Evolutionary conservation across 2,888 invertebrate genomes (phyloP).

Genomic region (Balanococcus diminutus): DNA sequence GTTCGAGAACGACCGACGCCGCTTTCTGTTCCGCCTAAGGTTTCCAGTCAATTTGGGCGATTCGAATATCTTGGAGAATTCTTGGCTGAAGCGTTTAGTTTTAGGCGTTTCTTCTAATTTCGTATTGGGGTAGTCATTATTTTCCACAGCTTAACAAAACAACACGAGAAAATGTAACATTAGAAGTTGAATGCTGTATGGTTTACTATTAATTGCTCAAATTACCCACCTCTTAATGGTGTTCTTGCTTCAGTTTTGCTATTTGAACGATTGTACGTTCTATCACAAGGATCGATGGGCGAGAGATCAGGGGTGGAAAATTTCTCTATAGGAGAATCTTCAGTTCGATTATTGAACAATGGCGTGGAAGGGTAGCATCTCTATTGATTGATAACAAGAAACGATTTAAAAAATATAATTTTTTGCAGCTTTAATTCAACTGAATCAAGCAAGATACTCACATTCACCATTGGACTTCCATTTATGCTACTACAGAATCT

Average conservation of each 20-base stretch:
- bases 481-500: conserved; percentile 13
- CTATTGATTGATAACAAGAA: conserved; percentile 8
- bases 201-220: too few relatives aligned
- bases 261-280: conserved; percentile 3
- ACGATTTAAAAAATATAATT: background rate
- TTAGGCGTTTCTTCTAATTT: conserved; percentile 17
- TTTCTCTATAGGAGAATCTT: conserved; percentile 27
- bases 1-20: conserved; percentile 20
- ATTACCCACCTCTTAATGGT: background rate
- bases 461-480: conserved; percentile 29
- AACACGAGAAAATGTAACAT: background rate
- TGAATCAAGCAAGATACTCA: background rate
- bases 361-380: conserved; percentile 53
- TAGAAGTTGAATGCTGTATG: background rate
- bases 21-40: conserved; percentile 39
- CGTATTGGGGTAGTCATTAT: background rate
- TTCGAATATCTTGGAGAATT: conserved; percentile 39
- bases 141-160: background rate
- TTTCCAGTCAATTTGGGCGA: conserved; percentile 38
- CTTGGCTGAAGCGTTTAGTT: conserved; percentile 18
- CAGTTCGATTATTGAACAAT: background rate
- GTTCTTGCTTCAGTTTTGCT: background rate
- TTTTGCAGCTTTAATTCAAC: background rate
- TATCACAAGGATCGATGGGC: conserved; percentile 31
- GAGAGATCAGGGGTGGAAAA: conserved; percentile 49